These are phyloP conservation scores for Drosophila eugracilis DNA, from an alignment of 1,140 invertebrate genomes.

Conservation along the genomic window DNA sequence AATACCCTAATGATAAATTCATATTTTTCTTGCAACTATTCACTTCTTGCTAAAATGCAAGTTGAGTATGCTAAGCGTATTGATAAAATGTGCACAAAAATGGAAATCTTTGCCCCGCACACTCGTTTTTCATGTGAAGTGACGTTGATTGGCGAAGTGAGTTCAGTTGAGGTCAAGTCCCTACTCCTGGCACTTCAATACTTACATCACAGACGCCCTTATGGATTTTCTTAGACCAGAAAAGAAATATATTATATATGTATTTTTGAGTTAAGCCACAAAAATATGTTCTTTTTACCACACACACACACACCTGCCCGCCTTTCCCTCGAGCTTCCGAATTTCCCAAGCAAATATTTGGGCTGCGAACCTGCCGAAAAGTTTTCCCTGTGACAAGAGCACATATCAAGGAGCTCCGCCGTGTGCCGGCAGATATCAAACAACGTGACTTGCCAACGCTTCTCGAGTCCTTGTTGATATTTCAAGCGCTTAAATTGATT, in stretches of 20 bases:
- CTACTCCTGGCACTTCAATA: conserved; percentile 5
- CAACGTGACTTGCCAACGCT: conserved; percentile 46
- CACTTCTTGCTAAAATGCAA: conserved; percentile 17
- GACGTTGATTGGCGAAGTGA: conserved; percentile 28
- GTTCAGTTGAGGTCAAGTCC: conserved; percentile 37
- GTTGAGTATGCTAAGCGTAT: conserved; percentile 9
- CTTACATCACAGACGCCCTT: conserved; percentile 25
- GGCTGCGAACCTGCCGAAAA: conserved; percentile 21
- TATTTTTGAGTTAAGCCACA: conserved; percentile 27
- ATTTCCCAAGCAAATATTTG: conserved; percentile 44
- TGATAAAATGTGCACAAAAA: conserved; percentile 13
- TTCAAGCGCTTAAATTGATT: conserved; percentile 48
- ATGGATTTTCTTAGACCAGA: conserved; percentile 6
- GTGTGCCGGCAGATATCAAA: conserved; percentile 25
- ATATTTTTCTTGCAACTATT: background rate
- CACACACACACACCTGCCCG: background rate
- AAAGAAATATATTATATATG: conserved; percentile 10
- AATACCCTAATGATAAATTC: background rate
- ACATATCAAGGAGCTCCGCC: conserved; percentile 11
- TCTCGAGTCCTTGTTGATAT: conserved; percentile 41
- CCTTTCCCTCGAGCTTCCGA: background rate
- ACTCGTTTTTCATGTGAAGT: conserved; percentile 26
- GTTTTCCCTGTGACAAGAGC: conserved; percentile 27
- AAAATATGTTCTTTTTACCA: conserved; percentile 22
- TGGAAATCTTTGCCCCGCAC: background rate